Evolutionary conservation across 2,113 vertebrate species (phyloP).

Genomic region (Calyptomena viridis): DNA sequence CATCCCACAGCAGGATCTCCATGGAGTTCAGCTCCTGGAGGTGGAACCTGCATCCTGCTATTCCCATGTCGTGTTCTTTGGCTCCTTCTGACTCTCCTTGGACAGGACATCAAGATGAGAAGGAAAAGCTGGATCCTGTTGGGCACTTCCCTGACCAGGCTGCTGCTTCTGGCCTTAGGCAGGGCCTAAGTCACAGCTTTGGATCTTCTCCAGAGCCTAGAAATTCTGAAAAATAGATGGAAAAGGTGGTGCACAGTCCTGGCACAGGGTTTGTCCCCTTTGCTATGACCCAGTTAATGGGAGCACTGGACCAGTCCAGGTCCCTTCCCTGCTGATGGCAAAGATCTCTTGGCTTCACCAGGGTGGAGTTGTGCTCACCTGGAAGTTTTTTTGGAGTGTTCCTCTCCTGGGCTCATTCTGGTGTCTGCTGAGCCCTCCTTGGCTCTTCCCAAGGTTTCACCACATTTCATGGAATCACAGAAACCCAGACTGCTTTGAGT

Average conservation of each 20-base stretch:
- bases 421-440: neutral
- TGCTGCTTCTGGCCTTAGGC: too few relatives aligned
- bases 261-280: neutral
- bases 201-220: neutral
- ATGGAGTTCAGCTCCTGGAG: rapidly evolving
- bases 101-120: neutral
- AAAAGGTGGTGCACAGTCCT: neutral
- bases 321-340: neutral
- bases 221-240: neutral
- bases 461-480: neutral
- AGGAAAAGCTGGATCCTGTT: neutral
- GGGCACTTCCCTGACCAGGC: neutral
- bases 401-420: neutral
- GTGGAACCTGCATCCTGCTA: neutral
- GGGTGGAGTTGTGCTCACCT: rapidly evolving
- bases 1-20: neutral
- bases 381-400: neutral
- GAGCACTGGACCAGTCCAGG: neutral
- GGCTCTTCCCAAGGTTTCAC: neutral
- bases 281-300: neutral
- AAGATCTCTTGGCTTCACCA: neutral
- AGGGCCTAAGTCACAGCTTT: too few relatives aligned
- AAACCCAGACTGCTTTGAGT: neutral
- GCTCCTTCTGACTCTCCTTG: neutral
- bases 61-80: neutral